phyloP scores from a whole-genome alignment of 92 coral and sea anemone genomes.

The Parazoanthus swiftii region DNA sequence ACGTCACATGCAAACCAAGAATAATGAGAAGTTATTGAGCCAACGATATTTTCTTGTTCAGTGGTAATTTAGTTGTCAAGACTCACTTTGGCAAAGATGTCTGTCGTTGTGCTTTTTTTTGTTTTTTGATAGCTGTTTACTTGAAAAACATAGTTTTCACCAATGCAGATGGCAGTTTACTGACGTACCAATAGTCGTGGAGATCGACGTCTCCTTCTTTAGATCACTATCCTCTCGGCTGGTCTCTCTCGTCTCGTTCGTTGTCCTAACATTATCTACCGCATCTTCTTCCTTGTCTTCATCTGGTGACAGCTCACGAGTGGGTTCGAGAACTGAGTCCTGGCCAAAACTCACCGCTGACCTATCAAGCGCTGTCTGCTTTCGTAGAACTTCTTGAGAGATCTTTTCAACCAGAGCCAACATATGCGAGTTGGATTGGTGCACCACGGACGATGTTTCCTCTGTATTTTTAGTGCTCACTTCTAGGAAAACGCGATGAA shows the following conservation, averaged over 20 bases:
- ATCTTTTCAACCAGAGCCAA: constrained; percentile 27
- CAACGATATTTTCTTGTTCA: no score
- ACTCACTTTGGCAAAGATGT: background rate
- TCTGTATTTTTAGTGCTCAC: background rate
- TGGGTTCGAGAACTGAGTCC: background rate
- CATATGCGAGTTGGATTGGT: background rate
- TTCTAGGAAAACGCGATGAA: background rate
- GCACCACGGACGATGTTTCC: background rate
- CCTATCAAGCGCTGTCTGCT: constrained; percentile 16
- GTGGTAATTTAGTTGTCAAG: no score
- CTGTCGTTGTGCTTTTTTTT: background rate
- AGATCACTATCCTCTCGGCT: background rate
- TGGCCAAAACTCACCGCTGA: background rate
- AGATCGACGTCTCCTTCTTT: no score
- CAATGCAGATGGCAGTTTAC: no score
- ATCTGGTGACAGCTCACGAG: background rate
- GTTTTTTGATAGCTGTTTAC: no score
- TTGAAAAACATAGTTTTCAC: background rate
- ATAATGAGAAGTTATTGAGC: no score
- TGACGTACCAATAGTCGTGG: background rate
- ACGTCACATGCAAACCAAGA: no score
- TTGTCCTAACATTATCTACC: background rate
- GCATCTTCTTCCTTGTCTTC: background rate
- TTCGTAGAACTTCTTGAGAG: constrained; percentile 25
- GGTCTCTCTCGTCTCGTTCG: background rate